Conservation (phyloP, 1,140 invertebrate genomes). For the Frieseomelitta varia region DNA sequence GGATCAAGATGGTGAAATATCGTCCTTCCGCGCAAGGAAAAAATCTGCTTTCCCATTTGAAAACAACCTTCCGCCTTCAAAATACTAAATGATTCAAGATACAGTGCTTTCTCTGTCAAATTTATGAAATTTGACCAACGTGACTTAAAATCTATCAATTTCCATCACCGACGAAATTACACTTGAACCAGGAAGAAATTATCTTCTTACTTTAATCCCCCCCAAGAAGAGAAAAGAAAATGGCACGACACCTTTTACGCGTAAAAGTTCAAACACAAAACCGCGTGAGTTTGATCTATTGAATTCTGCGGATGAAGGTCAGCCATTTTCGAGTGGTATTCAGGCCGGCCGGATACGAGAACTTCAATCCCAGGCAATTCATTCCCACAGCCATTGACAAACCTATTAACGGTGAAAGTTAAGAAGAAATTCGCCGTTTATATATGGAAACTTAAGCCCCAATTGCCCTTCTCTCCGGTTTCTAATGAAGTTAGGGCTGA, state of each 20-base stretch:
- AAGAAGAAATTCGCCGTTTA: slow-evolving; percentile 3
- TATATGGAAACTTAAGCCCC: slow-evolving; percentile 22
- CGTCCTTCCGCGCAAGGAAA: too few relatives aligned
- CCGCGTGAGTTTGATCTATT: neutral
- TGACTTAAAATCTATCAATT: neutral
- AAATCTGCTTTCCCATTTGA: too few relatives aligned
- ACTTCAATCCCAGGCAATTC: neutral
- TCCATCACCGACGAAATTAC: neutral
- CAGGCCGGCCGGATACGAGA: neutral
- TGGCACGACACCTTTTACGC: too few relatives aligned
- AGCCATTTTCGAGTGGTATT: neutral
- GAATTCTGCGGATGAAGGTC: neutral
- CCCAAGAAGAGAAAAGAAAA: neutral
- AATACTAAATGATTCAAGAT: too few relatives aligned
- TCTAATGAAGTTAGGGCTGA: neutral
- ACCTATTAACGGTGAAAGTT: neutral
- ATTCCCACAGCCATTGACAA: neutral
- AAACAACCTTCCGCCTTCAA: too few relatives aligned
- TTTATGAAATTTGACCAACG: too few relatives aligned
- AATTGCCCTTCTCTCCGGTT: neutral
- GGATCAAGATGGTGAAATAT: neutral
- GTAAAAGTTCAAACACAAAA: neutral
- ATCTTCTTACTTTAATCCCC: neutral
- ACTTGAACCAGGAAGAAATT: neutral
- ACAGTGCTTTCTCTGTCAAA: too few relatives aligned